A percentile compares a stretch with the other conserved stretches of the same genome.
These are phyloP conservation scores for Acronicta leporina DNA, from an alignment of 2,888 invertebrate genomes.

Conservation along the genomic window DNA sequence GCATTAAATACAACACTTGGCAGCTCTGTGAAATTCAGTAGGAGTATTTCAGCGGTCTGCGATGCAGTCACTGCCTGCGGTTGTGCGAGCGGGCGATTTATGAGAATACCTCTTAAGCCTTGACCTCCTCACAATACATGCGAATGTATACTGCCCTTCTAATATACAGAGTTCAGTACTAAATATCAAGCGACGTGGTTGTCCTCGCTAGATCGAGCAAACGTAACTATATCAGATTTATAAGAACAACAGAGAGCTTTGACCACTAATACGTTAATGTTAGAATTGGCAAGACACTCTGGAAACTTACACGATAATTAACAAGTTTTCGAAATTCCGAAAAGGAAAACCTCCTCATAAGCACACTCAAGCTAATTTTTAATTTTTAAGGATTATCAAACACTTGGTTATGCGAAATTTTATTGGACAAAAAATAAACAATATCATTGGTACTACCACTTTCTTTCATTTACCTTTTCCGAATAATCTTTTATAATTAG, in stretches of 20 bases:
- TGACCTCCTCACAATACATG: slow-evolving; percentile 25
- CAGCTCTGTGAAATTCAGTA: slow-evolving; percentile 6
- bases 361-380: too few species aligned
- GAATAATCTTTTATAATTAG: background rate
- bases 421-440: too few species aligned
- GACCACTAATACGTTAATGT: background rate
- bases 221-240: background rate
- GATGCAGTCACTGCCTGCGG: slow-evolving; percentile 11
- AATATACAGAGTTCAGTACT: slow-evolving; percentile 14
- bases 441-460: too few species aligned
- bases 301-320: too few species aligned
- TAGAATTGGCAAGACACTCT: too few species aligned
- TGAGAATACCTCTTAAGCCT: slow-evolving; percentile 27
- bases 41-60: slow-evolving; percentile 1
- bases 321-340: too few species aligned
- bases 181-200: background rate
- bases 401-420: too few species aligned
- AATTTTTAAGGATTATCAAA: too few species aligned
- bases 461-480: too few species aligned
- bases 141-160: slow-evolving; percentile 18
- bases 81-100: slow-evolving; percentile 18
- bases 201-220: background rate
- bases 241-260: background rate
- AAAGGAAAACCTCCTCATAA: too few species aligned
- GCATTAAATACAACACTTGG: background rate